Conservation (phyloP, 2,888 invertebrate genomes). For the Eledona agricola region DNA sequence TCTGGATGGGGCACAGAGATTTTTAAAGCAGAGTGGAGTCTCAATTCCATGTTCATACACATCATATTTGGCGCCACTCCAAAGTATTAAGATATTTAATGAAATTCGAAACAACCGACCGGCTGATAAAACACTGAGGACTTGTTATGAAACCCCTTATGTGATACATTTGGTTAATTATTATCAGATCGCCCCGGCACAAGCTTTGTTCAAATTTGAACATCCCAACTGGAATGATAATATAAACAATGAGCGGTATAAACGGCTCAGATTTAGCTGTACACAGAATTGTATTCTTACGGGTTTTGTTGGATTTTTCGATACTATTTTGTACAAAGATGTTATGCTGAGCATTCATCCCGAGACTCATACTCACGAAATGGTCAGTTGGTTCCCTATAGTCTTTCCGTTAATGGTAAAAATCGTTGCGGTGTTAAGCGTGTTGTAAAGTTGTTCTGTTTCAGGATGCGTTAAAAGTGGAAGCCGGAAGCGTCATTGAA, state of each 20-base stretch:
- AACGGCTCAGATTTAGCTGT: conserved; percentile 73
- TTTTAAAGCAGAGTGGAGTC: conserved; percentile 87
- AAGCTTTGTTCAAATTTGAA: conserved; percentile 83
- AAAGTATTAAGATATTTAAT: conserved; percentile 86
- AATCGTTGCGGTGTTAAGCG: background rate
- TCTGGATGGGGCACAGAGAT: conserved; percentile 90
- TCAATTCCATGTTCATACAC: conserved; percentile 91
- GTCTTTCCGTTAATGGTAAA: conserved; percentile 87
- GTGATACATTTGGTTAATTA: conserved; percentile 92
- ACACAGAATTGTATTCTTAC: conserved; percentile 83
- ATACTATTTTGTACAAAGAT: conserved; percentile 84
- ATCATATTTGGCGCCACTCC: conserved; percentile 92
- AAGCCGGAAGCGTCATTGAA: conserved; percentile 74
- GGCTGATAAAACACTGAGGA: conserved; percentile 65
- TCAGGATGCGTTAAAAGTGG: conserved; percentile 78
- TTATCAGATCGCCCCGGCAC: conserved; percentile 77
- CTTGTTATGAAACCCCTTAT: conserved; percentile 83
- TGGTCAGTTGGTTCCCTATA: conserved; percentile 99
- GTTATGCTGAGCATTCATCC: conserved; percentile 91
- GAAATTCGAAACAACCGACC: conserved; percentile 70
- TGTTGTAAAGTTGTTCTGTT: conserved; percentile 34
- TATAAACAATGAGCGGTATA: conserved; percentile 79
- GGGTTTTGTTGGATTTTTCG: conserved; percentile 97
- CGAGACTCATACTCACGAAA: conserved; percentile 84
- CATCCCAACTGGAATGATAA: conserved; percentile 84